Percentiles rank a stretch among this genome's conserved stretches.
These are phyloP conservation scores for Hylia prasina DNA, from an alignment of 2,113 vertebrate genomes.

Conservation along the genomic window DNA sequence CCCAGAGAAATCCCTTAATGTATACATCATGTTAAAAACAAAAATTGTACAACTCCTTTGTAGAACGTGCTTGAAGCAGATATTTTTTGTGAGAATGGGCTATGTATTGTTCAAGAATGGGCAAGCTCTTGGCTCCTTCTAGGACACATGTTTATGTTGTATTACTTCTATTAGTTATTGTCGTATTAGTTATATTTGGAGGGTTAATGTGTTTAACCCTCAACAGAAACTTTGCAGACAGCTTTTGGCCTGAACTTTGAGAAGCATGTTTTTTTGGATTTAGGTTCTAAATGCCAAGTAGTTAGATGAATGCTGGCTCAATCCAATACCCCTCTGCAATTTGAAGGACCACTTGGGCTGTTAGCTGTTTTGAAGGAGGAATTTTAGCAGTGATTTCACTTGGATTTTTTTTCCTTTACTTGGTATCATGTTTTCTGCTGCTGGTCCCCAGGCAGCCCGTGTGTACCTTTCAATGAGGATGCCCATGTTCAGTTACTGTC, in stretches of 20 bases:
- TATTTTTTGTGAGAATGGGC: neutral
- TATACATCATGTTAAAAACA: neutral
- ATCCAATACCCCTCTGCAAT: neutral
- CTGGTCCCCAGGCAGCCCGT: neutral
- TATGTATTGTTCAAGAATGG: neutral
- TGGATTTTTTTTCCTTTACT: fast-evolving
- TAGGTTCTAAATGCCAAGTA: neutral
- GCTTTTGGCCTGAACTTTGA: neutral
- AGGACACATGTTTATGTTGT: neutral
- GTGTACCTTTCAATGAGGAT: neutral
- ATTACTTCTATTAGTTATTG: neutral
- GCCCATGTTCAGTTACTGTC: neutral
- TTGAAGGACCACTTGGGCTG: neutral
- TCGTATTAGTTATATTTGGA: neutral
- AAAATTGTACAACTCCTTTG: neutral
- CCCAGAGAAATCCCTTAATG: neutral
- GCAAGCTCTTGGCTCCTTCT: neutral
- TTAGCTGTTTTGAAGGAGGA: neutral
- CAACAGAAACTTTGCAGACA: neutral
- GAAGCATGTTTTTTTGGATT: neutral
- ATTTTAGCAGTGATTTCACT: neutral
- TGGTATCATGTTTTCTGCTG: neutral
- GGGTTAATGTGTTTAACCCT: neutral
- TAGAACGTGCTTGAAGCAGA: neutral
- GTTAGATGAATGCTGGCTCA: neutral